Base-by-base conservation (phyloP, 2,888 invertebrate species). In the Candidula unifasciata region DNA sequence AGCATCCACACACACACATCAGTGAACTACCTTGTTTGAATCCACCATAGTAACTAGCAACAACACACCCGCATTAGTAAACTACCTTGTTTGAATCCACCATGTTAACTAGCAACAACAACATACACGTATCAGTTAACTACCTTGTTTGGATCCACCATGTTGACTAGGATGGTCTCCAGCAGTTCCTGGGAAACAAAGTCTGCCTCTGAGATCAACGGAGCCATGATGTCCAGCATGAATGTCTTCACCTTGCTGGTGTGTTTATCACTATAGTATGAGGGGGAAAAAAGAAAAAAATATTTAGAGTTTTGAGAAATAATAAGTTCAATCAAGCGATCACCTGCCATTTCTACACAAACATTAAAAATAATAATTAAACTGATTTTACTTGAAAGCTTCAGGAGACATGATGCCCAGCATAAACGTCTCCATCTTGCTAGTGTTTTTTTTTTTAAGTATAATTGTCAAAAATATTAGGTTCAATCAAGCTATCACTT, bases 241-340 rank as follows among this genome's bases (percentile, higher is more conserved):
- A 99, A 98, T 87, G 97, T 97, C 93, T 98, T 98, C 77, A 99
- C 98, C 94, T 98, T 97, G 24, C 96, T 96, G 18, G 98, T 98
- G 94, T 99, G 99, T 93, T 98, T 98, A 93, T 97, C 98, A 94
- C 97, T 97, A 93, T 77, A 90, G 68, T 24, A 33, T n/a, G n/a
- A n/a, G n/a, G n/a, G n/a, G n/a, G n/a, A n/a, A n/a, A n/a, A n/a
- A n/a, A 21, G 64, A 64, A 64, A 16, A 21, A n/a, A n/a, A 24
- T 64, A 21, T 64, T 64, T 3, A 27, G 16, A 64, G 27, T 30
- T 69, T 16, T 30, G 68, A 27, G 21, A 21, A 60, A 60, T 5
- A 60, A 24, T 54, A 16, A 54, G 57, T 16, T 16, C 18, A 44
- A 44, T 44, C 44, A 44, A 44, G 44, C 44, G 13, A 44, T 44